Percentiles rank a stretch among this genome's conserved stretches.
These are phyloP conservation scores for Caerostris darwini DNA, from an alignment of 1,140 invertebrate species.

Conservation along the genomic window DNA sequence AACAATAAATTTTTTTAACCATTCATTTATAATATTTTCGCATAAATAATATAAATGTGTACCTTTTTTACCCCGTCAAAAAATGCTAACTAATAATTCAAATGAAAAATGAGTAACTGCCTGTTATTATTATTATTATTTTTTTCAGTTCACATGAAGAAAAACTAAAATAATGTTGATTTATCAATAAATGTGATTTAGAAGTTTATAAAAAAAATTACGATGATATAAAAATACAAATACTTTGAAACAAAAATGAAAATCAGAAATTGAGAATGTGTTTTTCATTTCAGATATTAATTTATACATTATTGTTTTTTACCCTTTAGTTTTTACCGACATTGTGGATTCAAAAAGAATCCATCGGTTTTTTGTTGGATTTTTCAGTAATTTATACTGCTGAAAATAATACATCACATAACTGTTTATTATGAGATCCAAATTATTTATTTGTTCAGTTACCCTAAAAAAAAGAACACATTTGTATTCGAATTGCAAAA, in stretches of 20 bases:
- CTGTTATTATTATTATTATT: no score
- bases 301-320: neutral
- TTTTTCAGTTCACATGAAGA: no score
- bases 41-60: no score
- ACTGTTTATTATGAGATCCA: constrained; percentile 28
- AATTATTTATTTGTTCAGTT: constrained; percentile 45
- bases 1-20: no score
- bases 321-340: no score
- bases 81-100: no score
- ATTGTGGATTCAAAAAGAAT: neutral
- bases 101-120: no score
- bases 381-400: neutral
- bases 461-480: neutral
- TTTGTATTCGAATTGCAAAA: neutral
- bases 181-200: no score
- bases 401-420: neutral
- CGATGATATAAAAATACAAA: neutral
- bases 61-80: no score
- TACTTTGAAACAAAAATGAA: neutral
- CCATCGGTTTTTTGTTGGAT: neutral
- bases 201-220: no score
- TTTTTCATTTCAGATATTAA: neutral
- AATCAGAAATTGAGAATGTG: neutral
- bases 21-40: no score
- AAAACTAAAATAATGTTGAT: no score